phyloP scores from a whole-genome alignment of 2,113 vertebrate genomes.

The Dryoscopus gambensis region DNA sequence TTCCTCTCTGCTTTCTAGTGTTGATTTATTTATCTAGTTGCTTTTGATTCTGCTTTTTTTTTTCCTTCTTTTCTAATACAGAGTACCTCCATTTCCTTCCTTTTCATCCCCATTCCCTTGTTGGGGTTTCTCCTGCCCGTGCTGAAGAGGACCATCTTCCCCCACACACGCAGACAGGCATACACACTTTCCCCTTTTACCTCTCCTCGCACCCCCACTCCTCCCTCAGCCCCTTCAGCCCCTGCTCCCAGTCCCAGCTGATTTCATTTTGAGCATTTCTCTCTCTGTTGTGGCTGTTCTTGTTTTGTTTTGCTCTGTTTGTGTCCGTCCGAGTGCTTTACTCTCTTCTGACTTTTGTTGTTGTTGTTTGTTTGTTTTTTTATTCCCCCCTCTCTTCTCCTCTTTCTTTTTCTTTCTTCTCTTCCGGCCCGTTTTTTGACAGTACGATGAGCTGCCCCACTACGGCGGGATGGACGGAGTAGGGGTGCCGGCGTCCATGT shows the following conservation, averaged over 20 bases:
- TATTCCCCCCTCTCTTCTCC: neutral
- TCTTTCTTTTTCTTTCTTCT: constrained; percentile 14
- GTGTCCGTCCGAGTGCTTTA: constrained; percentile 66
- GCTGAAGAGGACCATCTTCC: constrained; percentile 46
- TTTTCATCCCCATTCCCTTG: constrained; percentile 59
- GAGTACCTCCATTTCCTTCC: constrained; percentile 39
- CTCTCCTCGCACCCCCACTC: constrained; percentile 26
- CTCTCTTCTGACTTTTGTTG: constrained; percentile 73
- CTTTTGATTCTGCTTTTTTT: constrained; percentile 67
- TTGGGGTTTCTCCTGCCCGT: constrained; percentile 38
- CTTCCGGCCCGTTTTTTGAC: constrained; percentile 68
- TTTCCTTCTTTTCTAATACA: constrained; percentile 51
- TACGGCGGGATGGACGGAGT: constrained; percentile 99
- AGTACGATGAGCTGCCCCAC: constrained; percentile 99
- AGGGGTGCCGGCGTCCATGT: constrained; percentile 96
- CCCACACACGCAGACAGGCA: neutral
- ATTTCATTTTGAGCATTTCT: constrained; percentile 56
- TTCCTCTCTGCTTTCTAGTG: constrained; percentile 15
- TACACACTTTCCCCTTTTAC: constrained; percentile 27
- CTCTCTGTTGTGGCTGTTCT: constrained; percentile 39
- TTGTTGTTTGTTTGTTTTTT: constrained; percentile 65
- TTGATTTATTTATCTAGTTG: constrained; percentile 59
- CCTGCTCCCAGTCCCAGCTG: constrained; percentile 37
- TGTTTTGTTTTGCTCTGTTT: constrained; percentile 62
- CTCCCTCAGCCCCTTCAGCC: neutral